phyloP scores from a whole-genome alignment of 2,888 invertebrate species.

The Dasypogon diadema region DNA sequence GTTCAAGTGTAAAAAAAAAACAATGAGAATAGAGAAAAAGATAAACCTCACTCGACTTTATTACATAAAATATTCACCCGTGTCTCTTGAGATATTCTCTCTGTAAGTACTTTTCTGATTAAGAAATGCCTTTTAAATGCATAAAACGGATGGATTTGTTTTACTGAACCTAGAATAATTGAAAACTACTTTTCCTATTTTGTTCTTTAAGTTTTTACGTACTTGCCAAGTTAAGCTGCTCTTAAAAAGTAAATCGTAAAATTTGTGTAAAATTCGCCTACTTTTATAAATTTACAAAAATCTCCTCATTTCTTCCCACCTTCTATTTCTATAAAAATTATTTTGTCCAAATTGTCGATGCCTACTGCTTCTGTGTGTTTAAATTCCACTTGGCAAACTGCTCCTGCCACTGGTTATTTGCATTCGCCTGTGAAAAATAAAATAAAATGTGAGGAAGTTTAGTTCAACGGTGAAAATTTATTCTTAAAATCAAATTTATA shows the following conservation, averaged over 20 bases:
- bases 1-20: not conserved
- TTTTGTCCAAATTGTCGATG: not conserved
- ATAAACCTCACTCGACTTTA: constrained; percentile 8
- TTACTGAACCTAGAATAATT: constrained; percentile 13
- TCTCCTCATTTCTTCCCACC: not conserved
- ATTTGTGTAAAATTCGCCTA: constrained; percentile 33
- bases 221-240: constrained; percentile 26
- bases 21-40: too few species aligned
- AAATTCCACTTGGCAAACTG: constrained; percentile 69
- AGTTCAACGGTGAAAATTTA: not conserved
- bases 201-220: not conserved
- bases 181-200: not conserved
- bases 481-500: too few species aligned
- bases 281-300: constrained; percentile 45
- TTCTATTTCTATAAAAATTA: constrained; percentile 18
- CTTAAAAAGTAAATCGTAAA: constrained; percentile 38
- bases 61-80: constrained; percentile 17
- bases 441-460: not conserved
- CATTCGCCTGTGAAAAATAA: constrained; percentile 60
- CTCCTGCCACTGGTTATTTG: constrained; percentile 69
- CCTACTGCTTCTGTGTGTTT: constrained; percentile 63
- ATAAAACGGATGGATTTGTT: constrained; percentile 22
- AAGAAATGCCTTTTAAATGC: constrained; percentile 4
- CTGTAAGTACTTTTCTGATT: not conserved
- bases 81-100: not conserved